A percentile compares a stretch with the other conserved stretches of the same genome.
Conservation (phyloP, 2,888 invertebrate genomes). For the Morpho achilles region DNA sequence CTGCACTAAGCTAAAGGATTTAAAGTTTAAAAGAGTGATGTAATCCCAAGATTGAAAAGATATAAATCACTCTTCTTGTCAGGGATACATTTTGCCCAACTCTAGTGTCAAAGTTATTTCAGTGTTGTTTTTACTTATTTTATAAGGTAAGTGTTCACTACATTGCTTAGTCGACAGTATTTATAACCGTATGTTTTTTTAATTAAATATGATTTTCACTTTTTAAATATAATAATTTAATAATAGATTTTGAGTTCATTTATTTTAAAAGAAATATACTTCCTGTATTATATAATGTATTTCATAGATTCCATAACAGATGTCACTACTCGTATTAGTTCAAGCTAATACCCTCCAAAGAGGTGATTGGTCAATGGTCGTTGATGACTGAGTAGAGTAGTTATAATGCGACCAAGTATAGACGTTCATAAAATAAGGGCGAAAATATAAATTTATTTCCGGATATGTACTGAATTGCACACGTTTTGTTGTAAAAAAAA, state of each 20-base stretch:
- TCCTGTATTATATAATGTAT: not conserved
- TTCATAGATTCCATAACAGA: conserved; percentile 10
- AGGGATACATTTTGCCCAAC: too few relatives aligned
- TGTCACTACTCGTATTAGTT: conserved; percentile 25
- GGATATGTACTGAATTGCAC: conserved; percentile 39
- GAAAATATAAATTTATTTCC: conserved; percentile 47
- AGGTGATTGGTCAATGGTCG: conserved; percentile 45
- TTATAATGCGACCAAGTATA: conserved; percentile 52
- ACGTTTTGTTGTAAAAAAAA: conserved; percentile 30
- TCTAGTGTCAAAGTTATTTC: too few relatives aligned
- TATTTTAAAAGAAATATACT: too few relatives aligned
- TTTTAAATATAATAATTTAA: too few relatives aligned
- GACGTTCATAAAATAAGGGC: conserved; percentile 48
- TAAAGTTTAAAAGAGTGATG: too few relatives aligned
- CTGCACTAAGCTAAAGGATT: too few relatives aligned
- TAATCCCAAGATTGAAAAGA: too few relatives aligned
- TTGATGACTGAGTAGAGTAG: conserved; percentile 27
- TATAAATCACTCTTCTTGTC: too few relatives aligned
- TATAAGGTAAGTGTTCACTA: conserved; percentile 1
- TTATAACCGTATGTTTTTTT: too few relatives aligned
- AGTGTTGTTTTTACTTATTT: not conserved
- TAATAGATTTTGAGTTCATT: too few relatives aligned
- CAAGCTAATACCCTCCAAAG: conserved; percentile 26
- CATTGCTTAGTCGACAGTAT: too few relatives aligned
- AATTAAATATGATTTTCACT: too few relatives aligned